These are phyloP conservation scores for Hyles euphorbiae DNA, from an alignment of 1,140 invertebrate species.

Conservation along the genomic window DNA sequence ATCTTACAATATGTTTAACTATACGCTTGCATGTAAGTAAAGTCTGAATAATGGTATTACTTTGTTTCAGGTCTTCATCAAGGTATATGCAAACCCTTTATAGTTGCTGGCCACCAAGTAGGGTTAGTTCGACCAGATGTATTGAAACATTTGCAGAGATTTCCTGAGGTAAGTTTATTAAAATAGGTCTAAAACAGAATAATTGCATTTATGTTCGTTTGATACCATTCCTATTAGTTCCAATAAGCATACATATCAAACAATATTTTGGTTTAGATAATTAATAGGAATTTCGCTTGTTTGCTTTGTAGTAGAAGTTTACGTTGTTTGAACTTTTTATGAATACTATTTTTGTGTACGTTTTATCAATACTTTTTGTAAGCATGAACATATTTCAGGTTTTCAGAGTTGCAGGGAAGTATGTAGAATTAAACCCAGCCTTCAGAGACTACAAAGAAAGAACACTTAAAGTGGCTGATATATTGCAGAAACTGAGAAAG, in stretches of 20 bases:
- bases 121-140: constrained; percentile 90
- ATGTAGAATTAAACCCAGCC: constrained; percentile 88
- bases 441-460: constrained; percentile 89
- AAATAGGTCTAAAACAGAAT: background rate
- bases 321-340: background rate
- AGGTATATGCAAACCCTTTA: constrained; percentile 88
- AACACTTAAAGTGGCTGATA: constrained; percentile 85
- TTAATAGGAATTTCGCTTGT: background rate
- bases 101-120: constrained; percentile 91
- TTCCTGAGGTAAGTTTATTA: constrained; percentile 81
- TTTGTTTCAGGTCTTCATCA: constrained; percentile 80
- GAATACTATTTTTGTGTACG: background rate
- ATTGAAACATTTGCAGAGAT: constrained; percentile 84
- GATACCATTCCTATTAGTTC: background rate
- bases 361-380: constrained; percentile 1
- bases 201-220: background rate
- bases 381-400: constrained; percentile 58
- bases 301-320: background rate
- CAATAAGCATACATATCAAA: background rate
- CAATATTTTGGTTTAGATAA: background rate
- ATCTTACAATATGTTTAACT: too few species aligned
- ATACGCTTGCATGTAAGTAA: too few species aligned
- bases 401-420: constrained; percentile 82
- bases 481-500: constrained; percentile 85
- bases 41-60: too few species aligned